Conservation (phyloP, 2,888 invertebrate species). For the Xanthia icteritia region DNA sequence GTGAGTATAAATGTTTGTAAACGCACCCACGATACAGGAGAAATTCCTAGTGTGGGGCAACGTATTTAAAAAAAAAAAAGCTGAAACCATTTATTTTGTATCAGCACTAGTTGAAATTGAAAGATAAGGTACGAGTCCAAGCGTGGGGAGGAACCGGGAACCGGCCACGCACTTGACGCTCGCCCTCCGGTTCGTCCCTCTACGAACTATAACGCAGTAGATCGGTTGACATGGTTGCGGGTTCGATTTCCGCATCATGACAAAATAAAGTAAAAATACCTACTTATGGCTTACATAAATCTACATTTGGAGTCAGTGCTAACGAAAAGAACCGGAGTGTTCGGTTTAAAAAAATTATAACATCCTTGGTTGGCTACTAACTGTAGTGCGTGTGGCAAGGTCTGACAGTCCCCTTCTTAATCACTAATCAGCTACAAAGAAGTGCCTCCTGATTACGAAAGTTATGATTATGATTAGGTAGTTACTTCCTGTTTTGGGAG, state of each 20-base stretch:
- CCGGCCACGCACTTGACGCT: neutral
- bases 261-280: neutral
- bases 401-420: neutral
- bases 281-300: neutral
- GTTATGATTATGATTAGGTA: neutral
- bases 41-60: too few species aligned
- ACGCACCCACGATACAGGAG: too few species aligned
- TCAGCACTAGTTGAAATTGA: too few species aligned
- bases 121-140: neutral
- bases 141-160: too few species aligned
- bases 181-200: neutral
- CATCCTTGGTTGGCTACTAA: neutral
- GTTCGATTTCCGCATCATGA: neutral
- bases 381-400: conserved; percentile 3
- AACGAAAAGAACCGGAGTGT: neutral
- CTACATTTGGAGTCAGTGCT: neutral
- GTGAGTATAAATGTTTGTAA: too few species aligned
- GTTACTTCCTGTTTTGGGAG: neutral
- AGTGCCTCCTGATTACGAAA: neutral
- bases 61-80: too few species aligned
- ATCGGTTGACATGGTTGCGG: neutral
- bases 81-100: neutral
- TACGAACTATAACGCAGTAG: neutral
- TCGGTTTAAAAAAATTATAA: neutral
- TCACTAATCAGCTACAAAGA: neutral